Conservation (phyloP, 2,888 invertebrate species). For the Drosophila picticornis region DNA sequence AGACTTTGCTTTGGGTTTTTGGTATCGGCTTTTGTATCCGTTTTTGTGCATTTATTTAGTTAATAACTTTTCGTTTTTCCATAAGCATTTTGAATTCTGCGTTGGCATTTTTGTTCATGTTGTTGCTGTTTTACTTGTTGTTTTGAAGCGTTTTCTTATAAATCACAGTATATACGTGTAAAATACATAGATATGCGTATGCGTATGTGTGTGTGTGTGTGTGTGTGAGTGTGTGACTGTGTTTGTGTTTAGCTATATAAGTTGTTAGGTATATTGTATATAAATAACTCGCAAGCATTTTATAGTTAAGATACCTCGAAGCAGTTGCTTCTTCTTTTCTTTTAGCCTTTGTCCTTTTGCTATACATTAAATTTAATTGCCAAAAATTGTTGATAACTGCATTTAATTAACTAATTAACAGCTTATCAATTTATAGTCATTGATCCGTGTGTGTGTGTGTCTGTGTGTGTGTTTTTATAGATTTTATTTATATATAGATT, state of each 20-base stretch:
- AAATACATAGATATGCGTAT: slow-evolving; percentile 72
- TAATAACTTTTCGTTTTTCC: slow-evolving; percentile 71
- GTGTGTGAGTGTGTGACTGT: slow-evolving; percentile 24
- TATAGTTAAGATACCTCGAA: slow-evolving; percentile 64
- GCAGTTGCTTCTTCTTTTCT: slow-evolving; percentile 41
- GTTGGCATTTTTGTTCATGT: slow-evolving; percentile 53
- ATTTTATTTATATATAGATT: slow-evolving; percentile 10
- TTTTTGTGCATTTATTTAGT: slow-evolving; percentile 77
- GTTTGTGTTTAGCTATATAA: slow-evolving; percentile 36
- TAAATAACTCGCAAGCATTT: slow-evolving; percentile 74
- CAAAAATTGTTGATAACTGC: slow-evolving; percentile 56
- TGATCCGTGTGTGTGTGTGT: slow-evolving; percentile 18
- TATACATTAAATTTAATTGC: slow-evolving; percentile 39
- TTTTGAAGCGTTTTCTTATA: slow-evolving; percentile 76
- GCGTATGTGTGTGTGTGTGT: slow-evolving; percentile 39
- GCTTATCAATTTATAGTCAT: slow-evolving; percentile 59
- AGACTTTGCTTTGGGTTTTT: slow-evolving; percentile 59
- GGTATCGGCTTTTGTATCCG: slow-evolving; percentile 67
- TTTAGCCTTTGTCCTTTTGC: slow-evolving; percentile 37
- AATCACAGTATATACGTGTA: slow-evolving; percentile 82
- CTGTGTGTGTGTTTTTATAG: slow-evolving; percentile 2
- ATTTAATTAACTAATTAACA: slow-evolving; percentile 80
- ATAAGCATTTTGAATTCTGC: slow-evolving; percentile 70
- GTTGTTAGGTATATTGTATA: slow-evolving; percentile 34
- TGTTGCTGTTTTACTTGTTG: slow-evolving; percentile 42